phyloP scores from a whole-genome alignment of 2,113 vertebrate genomes.

The Paratilapia polleni region DNA sequence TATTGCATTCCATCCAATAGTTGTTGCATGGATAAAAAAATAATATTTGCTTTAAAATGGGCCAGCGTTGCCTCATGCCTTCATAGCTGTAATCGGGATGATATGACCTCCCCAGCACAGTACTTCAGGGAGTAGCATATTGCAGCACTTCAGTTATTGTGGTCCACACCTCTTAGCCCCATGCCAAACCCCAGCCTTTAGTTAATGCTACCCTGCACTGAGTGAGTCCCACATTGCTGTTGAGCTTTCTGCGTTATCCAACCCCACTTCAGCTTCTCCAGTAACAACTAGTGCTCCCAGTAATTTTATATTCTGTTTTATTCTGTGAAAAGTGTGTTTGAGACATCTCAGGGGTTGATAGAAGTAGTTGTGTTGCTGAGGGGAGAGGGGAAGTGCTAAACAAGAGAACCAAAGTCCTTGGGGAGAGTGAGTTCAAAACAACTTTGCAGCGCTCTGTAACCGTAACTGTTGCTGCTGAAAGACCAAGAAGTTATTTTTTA shows the following conservation, averaged over 20 bases:
- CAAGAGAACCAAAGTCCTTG: conserved; percentile 36
- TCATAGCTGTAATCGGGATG: conserved; percentile 14
- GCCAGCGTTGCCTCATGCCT: not conserved
- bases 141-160: conserved; percentile 30
- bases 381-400: conserved; percentile 25
- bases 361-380: conserved; percentile 13
- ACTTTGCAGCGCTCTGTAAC: conserved; percentile 44
- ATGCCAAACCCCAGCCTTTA: conserved; percentile 38
- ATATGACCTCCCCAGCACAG: conserved; percentile 59
- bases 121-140: conserved; percentile 59
- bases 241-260: conserved; percentile 49
- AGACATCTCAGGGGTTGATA: conserved; percentile 26
- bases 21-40: not conserved
- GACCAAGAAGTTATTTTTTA: conserved; percentile 30
- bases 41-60: not conserved
- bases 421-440: conserved; percentile 39
- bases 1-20: not conserved
- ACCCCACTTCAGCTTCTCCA: conserved; percentile 15
- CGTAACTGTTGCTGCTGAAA: conserved; percentile 31
- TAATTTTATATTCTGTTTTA: conserved; percentile 49
- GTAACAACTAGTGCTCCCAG: conserved; percentile 35
- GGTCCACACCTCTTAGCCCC: conserved; percentile 28
- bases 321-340: conserved; percentile 35
- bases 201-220: conserved; percentile 21
- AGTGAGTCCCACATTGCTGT: conserved; percentile 33